These are phyloP conservation scores for Amiota communis DNA, from an alignment of 2,888 invertebrate species.

Conservation along the genomic window DNA sequence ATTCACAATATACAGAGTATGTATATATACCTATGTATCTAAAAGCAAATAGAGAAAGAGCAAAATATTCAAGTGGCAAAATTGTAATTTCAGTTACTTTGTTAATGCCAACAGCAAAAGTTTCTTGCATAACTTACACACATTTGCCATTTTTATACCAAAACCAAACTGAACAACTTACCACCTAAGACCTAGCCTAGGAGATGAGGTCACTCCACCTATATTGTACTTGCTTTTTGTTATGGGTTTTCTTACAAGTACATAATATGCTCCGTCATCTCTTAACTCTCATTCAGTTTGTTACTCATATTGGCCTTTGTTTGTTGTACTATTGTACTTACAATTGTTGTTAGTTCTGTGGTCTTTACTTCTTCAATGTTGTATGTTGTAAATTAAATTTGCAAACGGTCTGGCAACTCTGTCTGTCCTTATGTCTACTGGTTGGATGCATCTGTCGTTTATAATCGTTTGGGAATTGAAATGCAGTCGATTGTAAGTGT, in stretches of 20 bases:
- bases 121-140: conserved; percentile 41
- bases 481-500: conserved; percentile 60
- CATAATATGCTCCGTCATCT: background rate
- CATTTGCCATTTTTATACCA: conserved; percentile 41
- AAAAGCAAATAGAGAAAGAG: background rate
- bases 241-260: background rate
- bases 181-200: too few species aligned
- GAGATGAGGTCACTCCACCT: too few species aligned
- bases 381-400: conserved; percentile 62
- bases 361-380: conserved; percentile 36
- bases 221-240: background rate
- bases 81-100: conserved; percentile 31
- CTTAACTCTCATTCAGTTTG: background rate
- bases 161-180: background rate
- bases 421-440: conserved; percentile 7
- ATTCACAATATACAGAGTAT: background rate
- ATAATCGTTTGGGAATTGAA: conserved; percentile 67
- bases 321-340: conserved; percentile 34
- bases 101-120: conserved; percentile 5
- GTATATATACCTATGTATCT: background rate
- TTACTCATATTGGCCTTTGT: conserved; percentile 44
- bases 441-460: conserved; percentile 48
- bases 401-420: conserved; percentile 61
- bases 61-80: conserved; percentile 31
- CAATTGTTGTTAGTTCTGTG: conserved; percentile 38